Evolutionary conservation across 2,113 vertebrate genomes (phyloP), one percentile per base, ranked within the genome.

Genomic region (Corythaeola cristata): DNA sequence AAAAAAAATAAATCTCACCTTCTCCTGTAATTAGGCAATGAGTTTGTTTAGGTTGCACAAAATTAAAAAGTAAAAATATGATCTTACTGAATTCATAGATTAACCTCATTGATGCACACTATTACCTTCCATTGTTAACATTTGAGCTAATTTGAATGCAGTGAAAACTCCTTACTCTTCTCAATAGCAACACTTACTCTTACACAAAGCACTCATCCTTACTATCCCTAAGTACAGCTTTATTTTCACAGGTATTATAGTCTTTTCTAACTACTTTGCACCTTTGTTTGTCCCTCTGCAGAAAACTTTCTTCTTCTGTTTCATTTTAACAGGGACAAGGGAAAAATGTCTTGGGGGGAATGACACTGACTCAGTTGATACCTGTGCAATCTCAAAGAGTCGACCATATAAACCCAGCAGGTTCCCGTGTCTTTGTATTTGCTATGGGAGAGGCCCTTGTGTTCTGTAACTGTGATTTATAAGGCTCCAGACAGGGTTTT

Each of bases 391-490:
- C 39, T 41, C 64, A 41, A 73, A 85, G 47, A 45, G 21, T 1
- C 15, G 4, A 78, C 30, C 52, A 47, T 28, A 37, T 28, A 72
- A 88, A 75, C 22, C 22, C 18, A 78, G 73, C 60, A 96, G 90
- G 60, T 90, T 91, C 52, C 44, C 3, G 5, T 28, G 28, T 27
- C 63, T 80, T 67, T 90, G 41, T 49, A 74, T 52, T 71, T 78
- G 76, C 62, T 73, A 32, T 22, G 22, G 62, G 44, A 95, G 49
- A 91, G 62, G 73, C 15, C 53, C 35, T 63, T 7, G 3, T 39
- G 49, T 60, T 84, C 63, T 78, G 17, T 53, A 72, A 75, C 21
- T 87, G 26, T 78, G 92, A 96, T 93, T 95, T 97, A 96, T 45
- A 91, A 94, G 69, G 76, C 69, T 96, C 59, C 72, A 75, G 69